These are phyloP conservation scores for Perca fluviatilis DNA, from an alignment of 2,113 vertebrate species.

Conservation along the genomic window DNA sequence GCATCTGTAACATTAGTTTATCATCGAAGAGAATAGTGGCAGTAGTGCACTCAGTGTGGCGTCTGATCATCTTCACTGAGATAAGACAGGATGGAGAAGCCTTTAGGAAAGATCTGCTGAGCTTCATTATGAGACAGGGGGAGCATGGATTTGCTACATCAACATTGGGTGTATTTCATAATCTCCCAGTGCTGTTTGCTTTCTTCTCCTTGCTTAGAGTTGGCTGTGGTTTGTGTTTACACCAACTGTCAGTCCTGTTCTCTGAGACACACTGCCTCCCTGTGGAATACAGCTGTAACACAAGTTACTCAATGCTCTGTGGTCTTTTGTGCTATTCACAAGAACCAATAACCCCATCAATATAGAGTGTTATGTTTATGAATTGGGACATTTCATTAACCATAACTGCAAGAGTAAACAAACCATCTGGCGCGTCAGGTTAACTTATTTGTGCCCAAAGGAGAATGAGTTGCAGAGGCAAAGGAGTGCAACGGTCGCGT, in stretches of 20 bases:
- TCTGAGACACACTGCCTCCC: slow-evolving; percentile 64
- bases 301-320: neutral
- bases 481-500: too few species aligned
- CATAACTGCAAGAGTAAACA: too few species aligned
- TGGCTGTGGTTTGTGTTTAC: slow-evolving; percentile 39
- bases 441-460: neutral
- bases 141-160: slow-evolving; percentile 18
- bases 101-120: slow-evolving; percentile 13
- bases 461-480: neutral
- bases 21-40: neutral
- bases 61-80: neutral
- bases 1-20: neutral
- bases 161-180: slow-evolving; percentile 21
- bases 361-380: too few species aligned
- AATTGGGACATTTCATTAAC: too few species aligned
- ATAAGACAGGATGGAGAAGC: neutral
- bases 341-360: neutral
- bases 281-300: slow-evolving; percentile 52
- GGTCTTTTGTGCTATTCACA: neutral
- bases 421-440: too few species aligned
- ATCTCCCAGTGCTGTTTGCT: slow-evolving; percentile 25
- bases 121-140: slow-evolving; percentile 6
- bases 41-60: neutral
- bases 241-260: slow-evolving; percentile 36
- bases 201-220: slow-evolving; percentile 31